Evolutionary conservation across 2,797 vertebrate genomes (phyloP).

Genomic region (Leuciscus waleckii): DNA sequence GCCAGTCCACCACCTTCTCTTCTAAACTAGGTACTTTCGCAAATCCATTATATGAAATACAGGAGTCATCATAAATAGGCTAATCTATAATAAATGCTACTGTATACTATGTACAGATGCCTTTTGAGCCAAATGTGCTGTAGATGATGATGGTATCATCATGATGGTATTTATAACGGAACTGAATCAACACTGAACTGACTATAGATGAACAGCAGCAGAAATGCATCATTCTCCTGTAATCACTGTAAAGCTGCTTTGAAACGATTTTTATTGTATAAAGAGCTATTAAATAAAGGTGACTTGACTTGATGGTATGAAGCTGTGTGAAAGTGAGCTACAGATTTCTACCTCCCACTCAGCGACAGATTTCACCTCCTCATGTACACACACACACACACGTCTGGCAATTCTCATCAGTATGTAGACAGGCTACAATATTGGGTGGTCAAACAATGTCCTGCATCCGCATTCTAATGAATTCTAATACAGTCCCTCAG

Average conservation of each 20-base stretch:
- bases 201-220: too few relatives aligned
- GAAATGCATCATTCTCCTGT: too few relatives aligned
- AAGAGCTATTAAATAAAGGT: too few relatives aligned
- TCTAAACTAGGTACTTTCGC: background rate
- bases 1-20: background rate
- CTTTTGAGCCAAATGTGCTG: background rate
- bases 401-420: background rate
- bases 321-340: too few relatives aligned
- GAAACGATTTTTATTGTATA: too few relatives aligned
- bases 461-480: background rate
- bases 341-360: slow-evolving; percentile 32
- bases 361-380: background rate
- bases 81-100: background rate
- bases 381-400: slow-evolving; percentile 4
- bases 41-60: background rate
- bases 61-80: background rate
- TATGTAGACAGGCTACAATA: background rate
- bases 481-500: background rate
- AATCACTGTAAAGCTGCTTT: too few relatives aligned
- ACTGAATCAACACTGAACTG: too few relatives aligned
- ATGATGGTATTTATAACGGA: too few relatives aligned
- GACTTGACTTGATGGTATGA: too few relatives aligned
- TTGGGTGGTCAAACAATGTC: background rate
- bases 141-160: too few relatives aligned
- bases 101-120: background rate